Evolutionary conservation across 2,797 vertebrate genomes (phyloP), one percentile per base, ranked within the genome.

Genomic region (Pelodytes ibericus): DNA sequence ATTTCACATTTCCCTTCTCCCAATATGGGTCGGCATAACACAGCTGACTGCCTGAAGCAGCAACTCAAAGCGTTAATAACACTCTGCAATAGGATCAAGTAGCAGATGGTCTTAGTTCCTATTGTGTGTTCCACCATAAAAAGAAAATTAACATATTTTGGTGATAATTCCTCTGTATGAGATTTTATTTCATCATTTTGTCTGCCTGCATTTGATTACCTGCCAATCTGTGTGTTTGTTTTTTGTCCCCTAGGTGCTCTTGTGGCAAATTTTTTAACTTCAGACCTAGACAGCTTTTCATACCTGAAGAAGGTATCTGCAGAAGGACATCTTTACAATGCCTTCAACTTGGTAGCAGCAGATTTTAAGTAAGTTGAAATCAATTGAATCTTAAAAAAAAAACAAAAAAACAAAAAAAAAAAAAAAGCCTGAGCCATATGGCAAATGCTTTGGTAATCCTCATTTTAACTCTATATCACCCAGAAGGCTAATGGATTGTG

Each of bases 281-380:
- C 94, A 11, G 94, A 95, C 66, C 33, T 92, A 82, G 95, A 98
- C 85, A 93, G 95, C 88, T 94, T 93, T 86, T 93, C 95, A 66
- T 99, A 99, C 86, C 85, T 98, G 86, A 96, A 94, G 88, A 98
- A 96, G 83, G 87, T 99, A 75, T 95, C 97, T 1, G 27, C 86
- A 39, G 96, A 99, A 79, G 88, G 94, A 80, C 95, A 97, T 79
- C 86, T 95, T 80, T 99, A 98, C 89, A 99, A 99, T 0, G 96
- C 96, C 82, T 99, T 99, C 85, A 99, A 99, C 89, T 94, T 99
- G 84, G 83, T 99, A 85, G 93, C 96, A 22, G 96, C 95, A 0
- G 96, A 99, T 75, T 95, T 99, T 83, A 98, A 90, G 97, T 99
- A 87, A 91, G 93, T 89, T 62, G 75, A 11, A 25, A 41, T n/a